phyloP scores from a whole-genome alignment of 2,797 vertebrate genomes.

The Acanthurus lineatus region DNA sequence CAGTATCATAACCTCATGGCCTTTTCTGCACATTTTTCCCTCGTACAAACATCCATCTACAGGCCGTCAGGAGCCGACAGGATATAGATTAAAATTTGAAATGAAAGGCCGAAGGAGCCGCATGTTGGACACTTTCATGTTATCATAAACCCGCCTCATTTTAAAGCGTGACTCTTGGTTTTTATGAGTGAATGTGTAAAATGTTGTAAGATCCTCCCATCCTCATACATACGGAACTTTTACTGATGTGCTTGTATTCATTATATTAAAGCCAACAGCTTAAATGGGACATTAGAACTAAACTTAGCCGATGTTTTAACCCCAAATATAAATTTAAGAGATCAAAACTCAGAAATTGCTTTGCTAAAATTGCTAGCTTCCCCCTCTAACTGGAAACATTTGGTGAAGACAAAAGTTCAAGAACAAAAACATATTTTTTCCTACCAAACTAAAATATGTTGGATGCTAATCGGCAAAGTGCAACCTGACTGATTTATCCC shows the following conservation, averaged over 20 bases:
- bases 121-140: slow-evolving; percentile 13
- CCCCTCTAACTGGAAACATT: too few species aligned
- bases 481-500: neutral
- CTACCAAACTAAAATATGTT: neutral
- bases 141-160: neutral
- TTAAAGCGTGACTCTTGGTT: too few species aligned
- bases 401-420: too few species aligned
- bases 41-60: slow-evolving; percentile 63
- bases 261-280: neutral
- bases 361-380: too few species aligned
- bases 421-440: neutral
- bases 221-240: too few species aligned
- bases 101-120: neutral
- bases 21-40: slow-evolving; percentile 64
- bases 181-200: too few species aligned
- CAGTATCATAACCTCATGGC: slow-evolving; percentile 50
- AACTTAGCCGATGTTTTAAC: neutral
- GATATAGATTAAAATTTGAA: slow-evolving; percentile 51
- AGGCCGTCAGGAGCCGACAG: slow-evolving; percentile 36
- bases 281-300: neutral
- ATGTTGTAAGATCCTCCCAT: too few species aligned
- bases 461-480: neutral
- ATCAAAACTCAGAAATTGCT: neutral
- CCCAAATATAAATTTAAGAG: neutral
- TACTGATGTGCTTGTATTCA: too few species aligned